Evolutionary conservation across 30 jellyfish, hydroid and myxozoan genomes (phyloP), one percentile per base, ranked within the genome.

Genomic region (Chironex yamaguchii): DNA sequence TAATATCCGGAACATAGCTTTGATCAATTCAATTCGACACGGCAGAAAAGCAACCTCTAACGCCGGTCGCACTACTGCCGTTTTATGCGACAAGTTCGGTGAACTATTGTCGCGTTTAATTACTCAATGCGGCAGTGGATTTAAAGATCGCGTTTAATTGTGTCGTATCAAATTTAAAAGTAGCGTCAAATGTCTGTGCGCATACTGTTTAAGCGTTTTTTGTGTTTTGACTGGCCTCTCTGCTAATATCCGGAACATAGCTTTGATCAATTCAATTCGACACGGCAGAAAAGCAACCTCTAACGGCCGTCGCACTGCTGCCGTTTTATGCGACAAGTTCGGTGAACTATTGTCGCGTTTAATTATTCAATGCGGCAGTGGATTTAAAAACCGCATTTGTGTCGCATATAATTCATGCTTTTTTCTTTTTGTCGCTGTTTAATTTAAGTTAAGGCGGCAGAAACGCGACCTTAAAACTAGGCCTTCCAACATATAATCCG

Each of bases 241-340:
- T n/a, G n/a, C 72, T 54, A 64, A 64, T 6, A 11, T 64, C 78
- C 52, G 26, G 62, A 64, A 64, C 78, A 64, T 52, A 64, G 22
- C 4, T 25, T 64, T 64, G 78, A 28, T 64, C 52, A 64, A 24
- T 64, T 64, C 20, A 64, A 64, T 12, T 64, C 63, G 78, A 64
- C 78, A 52, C 78, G 78, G 52, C 78, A 64, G 78, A 25, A 64
- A 25, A 64, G 78, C 78, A 22, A 25, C 78, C 78, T 64, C 31
- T 64, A 64, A 64, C 28, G 3, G n/a, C 78, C 28, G 78, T 2
- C 78, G 78, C 64, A 25, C 64, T 64, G 31, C 78, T 64, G 78
- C 78, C 78, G 78, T 64, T 64, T 64, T 4, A 64, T 64, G 78
- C 52, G 78, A 25, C 62, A 64, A 25, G 63, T 52, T 52, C 31